Evolutionary conservation across 2,888 invertebrate genomes (phyloP), one percentile per base, ranked within the genome.

Genomic region (Noctua fimbriata): DNA sequence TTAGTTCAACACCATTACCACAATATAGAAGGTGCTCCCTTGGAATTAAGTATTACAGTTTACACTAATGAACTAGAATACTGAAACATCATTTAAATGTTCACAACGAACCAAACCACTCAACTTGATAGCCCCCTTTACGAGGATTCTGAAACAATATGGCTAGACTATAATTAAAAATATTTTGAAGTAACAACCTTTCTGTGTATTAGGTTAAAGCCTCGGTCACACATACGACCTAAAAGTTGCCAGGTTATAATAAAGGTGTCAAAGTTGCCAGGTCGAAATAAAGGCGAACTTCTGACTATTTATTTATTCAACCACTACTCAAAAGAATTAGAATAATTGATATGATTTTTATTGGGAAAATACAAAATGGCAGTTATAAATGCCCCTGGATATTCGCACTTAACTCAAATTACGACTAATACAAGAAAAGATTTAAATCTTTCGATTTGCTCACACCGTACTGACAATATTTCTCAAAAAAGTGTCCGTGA

Each of bases 21-120:
- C n/a, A 58, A 24, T 72, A 75, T 21, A 65, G 14, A 44, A 82
- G 18, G 24, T 67, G 73, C 67, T 76, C 79, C 65, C 63, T 73
- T 70, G 52, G 36, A 76, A 52, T 52, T 52, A 75, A 71, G 44
- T 71, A 80, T n/a, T 24, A 75, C 65, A 75, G 74, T 73, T 87
- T 71, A 36, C 67, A 87, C 73, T 84, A 84, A 81, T 87, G 77
- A 87, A 84, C 77, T 81, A 69, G 58, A 80, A 80, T 28, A 73
- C 36, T 60, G 47, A 52, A 86, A 76, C 87, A 87, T 87, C 52
- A 87, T 81, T 87, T 87, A 81, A 87, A 78, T 87, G 66, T 78
- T 71, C 14, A 10, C 76, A 83, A 74, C n/a, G 69, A 81, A 87
- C 58, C 12, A 78, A 82, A 87, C 78, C 87, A 87, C 85, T 85